Evolutionary conservation across 1,140 invertebrate genomes (phyloP), one percentile per base, ranked within the genome.

Genomic region (Bombus haemorrhoidalis): DNA sequence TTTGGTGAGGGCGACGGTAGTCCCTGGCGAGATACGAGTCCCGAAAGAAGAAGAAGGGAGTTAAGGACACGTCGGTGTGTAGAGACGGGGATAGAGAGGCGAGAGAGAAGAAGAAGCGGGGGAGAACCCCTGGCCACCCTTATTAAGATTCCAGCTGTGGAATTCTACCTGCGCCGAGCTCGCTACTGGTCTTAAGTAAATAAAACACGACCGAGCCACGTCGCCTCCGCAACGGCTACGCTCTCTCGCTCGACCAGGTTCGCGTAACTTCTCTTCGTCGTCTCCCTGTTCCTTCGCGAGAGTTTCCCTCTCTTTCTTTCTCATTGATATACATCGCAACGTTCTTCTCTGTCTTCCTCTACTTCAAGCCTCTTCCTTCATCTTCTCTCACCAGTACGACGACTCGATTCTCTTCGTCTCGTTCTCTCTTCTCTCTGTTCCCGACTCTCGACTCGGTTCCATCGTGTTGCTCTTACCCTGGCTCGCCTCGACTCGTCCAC

Each of bases 151-250:
- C 94, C 94, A 94, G 91, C 91, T 93, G 92, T 94, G 94, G 94
- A 95, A 95, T 95, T 94, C 93, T 95, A 95, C 94, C 94, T 95
- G 94, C 93, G 91, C 91, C 81, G 85, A 92, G 91, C 91, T 92
- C 90, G 93, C 94, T 95, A 95, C 94, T 95, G 93, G 94, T 94
- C 94, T 95, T 95, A 92, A 94, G 94, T 94, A 95, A 95, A 95
- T 95, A 95, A 95, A 95, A 94, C 92, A 94, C 92, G 92, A 94
- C 86, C 91, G 90, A 92, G 91, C 92, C 92, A 91, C 91, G 91
- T 93, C 91, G 91, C 91, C 92, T 92, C 91, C 91, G 90, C 87
- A 87, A 86, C 89, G 77, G 83, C 83, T 87, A 72, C 59, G 79
- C 86, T 83, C 85, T 82, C 83, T 81, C 72, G 64, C 77, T 85